Evolutionary conservation across 2,888 invertebrate species (phyloP), one percentile per base, ranked within the genome.

Genomic region (Noctua janthe): DNA sequence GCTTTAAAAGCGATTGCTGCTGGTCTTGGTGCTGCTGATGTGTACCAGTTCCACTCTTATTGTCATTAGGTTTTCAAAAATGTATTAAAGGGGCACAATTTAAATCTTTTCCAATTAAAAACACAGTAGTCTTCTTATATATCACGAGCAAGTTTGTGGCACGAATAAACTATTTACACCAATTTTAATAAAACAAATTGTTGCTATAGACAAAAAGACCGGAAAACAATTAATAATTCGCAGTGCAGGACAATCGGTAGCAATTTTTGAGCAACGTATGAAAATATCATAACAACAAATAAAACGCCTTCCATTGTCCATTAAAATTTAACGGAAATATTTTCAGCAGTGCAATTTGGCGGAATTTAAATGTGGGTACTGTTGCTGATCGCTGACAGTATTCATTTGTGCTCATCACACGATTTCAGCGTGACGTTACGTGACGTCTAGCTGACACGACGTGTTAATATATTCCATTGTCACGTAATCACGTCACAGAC

Each of bases 391-490:
- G 59, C n/a, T 85, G 84, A 76, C 85, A 81, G 74, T 23, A 43
- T 85, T 59, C 70, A 73, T 73, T 70, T 35, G 74, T 71, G 74
- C 43, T 80, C 43, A 85, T 66, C 70, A 85, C 59, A 62, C 81
- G 59, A 66, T 70, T 51, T 51, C 70, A 72, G 70, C 73, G 23
- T 76, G 49, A 76, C 56, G 77, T 77, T 71, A 84, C 67, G 29
- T 76, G 71, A 71, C 59, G 43, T 62, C 54, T 23, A 20, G 73
- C 67, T 71, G 67, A 78, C 73, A 49, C 20, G 69, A 75, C 64
- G 67, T 83, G 74, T 87, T 84, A 54, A 85, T 73, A 80, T 85
- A 71, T 85, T 66, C 47, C 59, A 73, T 73, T 66, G 49, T 71
- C 62, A 74, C 73, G 47, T 43, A n/a, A 62, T 84, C 73, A 78